Percentiles rank a stretch among this genome's conserved stretches.
Conservation (phyloP, 2,113 vertebrate species). For the Motacilla alba region DNA sequence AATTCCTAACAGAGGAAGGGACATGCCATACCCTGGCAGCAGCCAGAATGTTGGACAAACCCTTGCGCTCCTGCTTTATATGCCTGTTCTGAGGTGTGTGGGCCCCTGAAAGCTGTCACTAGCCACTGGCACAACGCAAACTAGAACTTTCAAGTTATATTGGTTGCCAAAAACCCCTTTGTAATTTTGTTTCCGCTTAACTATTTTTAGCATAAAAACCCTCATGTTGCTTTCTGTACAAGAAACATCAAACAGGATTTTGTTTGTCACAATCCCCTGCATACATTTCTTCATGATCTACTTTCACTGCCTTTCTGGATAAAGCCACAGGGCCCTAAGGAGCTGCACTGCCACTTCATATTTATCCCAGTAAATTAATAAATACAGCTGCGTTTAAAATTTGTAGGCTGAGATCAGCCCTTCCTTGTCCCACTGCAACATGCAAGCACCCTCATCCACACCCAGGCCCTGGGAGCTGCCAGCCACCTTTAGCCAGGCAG, state of each 20-base stretch:
- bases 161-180: background rate
- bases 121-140: background rate
- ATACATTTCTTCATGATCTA: background rate
- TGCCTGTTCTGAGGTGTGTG: background rate
- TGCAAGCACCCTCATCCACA: rapidly evolving
- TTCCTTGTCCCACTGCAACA: rapidly evolving
- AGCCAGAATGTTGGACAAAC: background rate
- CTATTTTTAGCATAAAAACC: background rate
- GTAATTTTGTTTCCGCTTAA: background rate
- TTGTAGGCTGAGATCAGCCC: background rate
- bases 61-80: background rate
- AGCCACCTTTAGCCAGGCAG: background rate
- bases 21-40: background rate
- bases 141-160: rapidly evolving
- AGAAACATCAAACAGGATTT: background rate
- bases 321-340: background rate
- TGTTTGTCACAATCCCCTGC: background rate
- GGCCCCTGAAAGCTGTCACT: background rate
- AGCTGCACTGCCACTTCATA: background rate
- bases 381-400: background rate
- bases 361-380: background rate
- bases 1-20: background rate
- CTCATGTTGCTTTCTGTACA: background rate
- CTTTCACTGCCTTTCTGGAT: background rate
- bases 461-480: background rate